phyloP scores from a whole-genome alignment of 2,888 invertebrate genomes.

The Parelbella ahira region DNA sequence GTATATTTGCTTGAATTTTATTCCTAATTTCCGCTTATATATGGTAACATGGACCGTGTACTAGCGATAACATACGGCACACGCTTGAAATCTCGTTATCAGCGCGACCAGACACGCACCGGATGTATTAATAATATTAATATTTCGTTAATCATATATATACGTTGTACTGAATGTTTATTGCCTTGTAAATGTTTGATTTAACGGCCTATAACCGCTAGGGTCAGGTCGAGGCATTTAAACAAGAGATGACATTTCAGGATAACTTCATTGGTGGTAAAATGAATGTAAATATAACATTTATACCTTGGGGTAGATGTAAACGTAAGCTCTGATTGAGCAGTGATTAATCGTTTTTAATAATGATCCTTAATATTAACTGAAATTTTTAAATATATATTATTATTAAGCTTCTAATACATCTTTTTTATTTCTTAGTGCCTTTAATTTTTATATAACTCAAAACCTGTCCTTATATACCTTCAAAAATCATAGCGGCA shows the following conservation, averaged over 20 bases:
- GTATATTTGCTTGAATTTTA: too few species aligned
- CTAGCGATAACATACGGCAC: slow-evolving; percentile 49
- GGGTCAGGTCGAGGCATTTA: slow-evolving; percentile 9
- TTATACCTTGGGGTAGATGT: too few species aligned
- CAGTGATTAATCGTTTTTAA: too few species aligned
- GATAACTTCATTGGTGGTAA: slow-evolving; percentile 8
- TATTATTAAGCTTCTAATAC: too few species aligned
- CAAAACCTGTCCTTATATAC: too few species aligned
- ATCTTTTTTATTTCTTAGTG: too few species aligned
- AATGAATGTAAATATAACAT: slow-evolving; percentile 5
- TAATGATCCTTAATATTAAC: too few species aligned
- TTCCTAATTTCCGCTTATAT: not conserved
- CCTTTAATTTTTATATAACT: too few species aligned
- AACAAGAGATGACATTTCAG: slow-evolving; percentile 9
- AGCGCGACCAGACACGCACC: slow-evolving; percentile 42
- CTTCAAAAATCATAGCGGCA: too few species aligned
- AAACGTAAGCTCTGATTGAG: too few species aligned
- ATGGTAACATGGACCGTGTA: slow-evolving; percentile 37
- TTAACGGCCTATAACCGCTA: slow-evolving; percentile 8
- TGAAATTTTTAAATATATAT: too few species aligned
- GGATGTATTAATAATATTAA: slow-evolving; percentile 40
- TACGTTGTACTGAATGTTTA: slow-evolving; percentile 14
- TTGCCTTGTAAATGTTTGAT: slow-evolving; percentile 20
- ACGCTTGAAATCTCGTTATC: slow-evolving; percentile 28
- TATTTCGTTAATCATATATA: slow-evolving; percentile 15